Percentiles rank a stretch among this genome's conserved stretches.
These are phyloP conservation scores for Tragulus kanchil DNA, from an alignment of 2,113 vertebrate genomes.

Conservation along the genomic window DNA sequence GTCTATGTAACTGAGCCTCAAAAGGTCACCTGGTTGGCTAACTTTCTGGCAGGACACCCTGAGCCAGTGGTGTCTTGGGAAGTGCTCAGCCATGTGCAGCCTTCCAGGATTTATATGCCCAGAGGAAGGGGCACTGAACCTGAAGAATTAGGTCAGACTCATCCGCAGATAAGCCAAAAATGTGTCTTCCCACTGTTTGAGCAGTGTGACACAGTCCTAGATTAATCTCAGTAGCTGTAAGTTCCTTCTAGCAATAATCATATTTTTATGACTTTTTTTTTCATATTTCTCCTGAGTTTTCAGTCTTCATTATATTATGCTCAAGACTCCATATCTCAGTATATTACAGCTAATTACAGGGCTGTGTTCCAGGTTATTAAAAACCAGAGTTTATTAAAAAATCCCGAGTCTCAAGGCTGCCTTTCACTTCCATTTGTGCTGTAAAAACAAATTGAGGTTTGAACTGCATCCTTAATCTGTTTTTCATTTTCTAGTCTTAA, in stretches of 20 bases:
- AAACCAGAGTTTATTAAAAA: constrained; percentile 16
- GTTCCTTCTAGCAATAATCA: neutral
- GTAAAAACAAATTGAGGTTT: neutral
- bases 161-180: neutral
- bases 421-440: neutral
- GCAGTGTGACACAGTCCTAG: neutral
- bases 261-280: constrained; percentile 14
- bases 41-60: neutral
- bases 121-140: neutral
- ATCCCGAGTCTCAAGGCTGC: neutral
- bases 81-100: neutral
- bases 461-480: neutral
- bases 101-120: neutral
- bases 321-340: neutral
- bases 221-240: neutral
- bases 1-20: neutral
- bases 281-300: neutral
- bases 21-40: neutral
- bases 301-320: constrained; percentile 7
- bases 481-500: neutral
- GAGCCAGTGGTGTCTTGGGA: neutral
- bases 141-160: neutral
- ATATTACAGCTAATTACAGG: neutral
- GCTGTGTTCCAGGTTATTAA: constrained; percentile 3
- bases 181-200: neutral